Evolutionary conservation across 2,113 vertebrate genomes (phyloP), one percentile per base, ranked within the genome.

Genomic region (Eonycteris spelaea): DNA sequence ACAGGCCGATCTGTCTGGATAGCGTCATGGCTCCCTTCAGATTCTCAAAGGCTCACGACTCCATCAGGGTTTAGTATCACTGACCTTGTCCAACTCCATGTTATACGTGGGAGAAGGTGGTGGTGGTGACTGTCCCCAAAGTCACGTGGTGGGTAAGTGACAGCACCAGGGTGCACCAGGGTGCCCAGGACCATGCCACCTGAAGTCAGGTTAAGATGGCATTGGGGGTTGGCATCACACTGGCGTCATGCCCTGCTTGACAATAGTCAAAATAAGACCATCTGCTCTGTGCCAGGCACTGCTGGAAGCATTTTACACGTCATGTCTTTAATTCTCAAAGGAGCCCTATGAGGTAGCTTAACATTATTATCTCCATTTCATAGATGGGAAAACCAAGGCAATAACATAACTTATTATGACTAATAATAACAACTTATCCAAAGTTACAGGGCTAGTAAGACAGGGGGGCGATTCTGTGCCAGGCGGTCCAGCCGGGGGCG

Each of bases 251-350:
- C 18, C 35, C 14, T 45, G 3, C 48, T 45, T 18, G 1, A 14
- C 28, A 16, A 68, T 38, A 45, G 24, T n/a, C 2, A 38, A 40
- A 53, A 57, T 11, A 7, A 75, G 16, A n/a, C 33, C 22, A 12
- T 15, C 30, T 4, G 0, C 48, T n/a, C 0, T 0, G 19, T 40
- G 18, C 8, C 12, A 1, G 48, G 26, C 13, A 4, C 45, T 24
- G 21, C 70, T 30, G 0, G 16, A n/a, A 53, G 55, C 14, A 16
- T 38, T 22, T 51, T 5, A 0, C 16, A 10, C 0, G 24, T 12
- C 19, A 10, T 7, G 6, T 38, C n/a, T 22, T 35, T 55, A 12
- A 11, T 63, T 93, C 73, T 68, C 63, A 13, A 53, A 86, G 30
- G 19, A 21, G 26, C 35, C 40, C 48, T 28, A 0, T 0, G 30